Base-by-base conservation (phyloP, 1,140 invertebrate species). In the Xylocopa sonorina region DNA sequence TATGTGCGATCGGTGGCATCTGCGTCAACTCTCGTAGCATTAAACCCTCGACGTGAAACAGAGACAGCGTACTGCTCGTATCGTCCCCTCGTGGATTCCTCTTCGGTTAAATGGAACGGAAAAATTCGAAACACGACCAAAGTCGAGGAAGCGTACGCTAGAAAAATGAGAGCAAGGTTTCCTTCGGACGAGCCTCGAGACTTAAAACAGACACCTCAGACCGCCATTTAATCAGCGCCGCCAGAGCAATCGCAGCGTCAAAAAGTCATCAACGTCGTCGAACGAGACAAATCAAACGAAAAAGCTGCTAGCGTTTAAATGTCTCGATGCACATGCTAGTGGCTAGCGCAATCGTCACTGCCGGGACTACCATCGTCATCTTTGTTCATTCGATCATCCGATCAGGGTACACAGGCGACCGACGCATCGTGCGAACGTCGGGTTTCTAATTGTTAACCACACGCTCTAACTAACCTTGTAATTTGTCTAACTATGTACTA, bases 311-410 rank as follows among this genome's bases (percentile, higher is more conserved):
- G 67, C 10, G 43, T 66, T 48, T 27, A 0, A 41, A 18, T 7
- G 43, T 66, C 63, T 66, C 18, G 34, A 51, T 29, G 24, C 24
- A 71, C 24, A 51, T 48, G 50, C 29, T 60, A 81, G 60, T 51
- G 64, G 68, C 77, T 78, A 75, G 53, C 81, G 78, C 82, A 50
- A 83, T 79, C 63, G 76, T 84, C 82, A 84, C 76, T 84, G 82
- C 82, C 82, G 68, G 50, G 29, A 79, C 51, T 83, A 78, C 73
- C 81, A 73, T 79, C 68, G 55, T 62, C 75, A 55, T 60, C 77
- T 72, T 72, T 38, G 24, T 78, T 72, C 57, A 67, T 80, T 80
- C 73, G 57, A 68, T 68, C 63, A 63, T 72, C 32, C 64, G 72
- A 82, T 83, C 75, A 79, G 75, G 75, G 75, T 72, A 81, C 60